These are phyloP conservation scores for Polyommatus iphigenia DNA, from an alignment of 2,888 invertebrate genomes.

Conservation along the genomic window DNA sequence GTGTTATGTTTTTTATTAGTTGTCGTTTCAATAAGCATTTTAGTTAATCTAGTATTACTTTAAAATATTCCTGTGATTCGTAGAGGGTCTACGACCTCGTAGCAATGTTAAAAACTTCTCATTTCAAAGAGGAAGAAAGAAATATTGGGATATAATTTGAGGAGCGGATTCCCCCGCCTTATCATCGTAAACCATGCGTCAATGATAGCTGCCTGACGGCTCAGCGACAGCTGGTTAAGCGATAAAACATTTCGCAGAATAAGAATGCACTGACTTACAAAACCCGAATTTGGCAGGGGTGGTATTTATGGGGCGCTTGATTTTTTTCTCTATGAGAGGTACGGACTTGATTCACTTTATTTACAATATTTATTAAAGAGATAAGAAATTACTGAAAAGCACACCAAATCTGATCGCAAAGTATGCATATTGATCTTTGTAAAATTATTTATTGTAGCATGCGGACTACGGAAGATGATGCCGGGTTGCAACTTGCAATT, in stretches of 20 bases:
- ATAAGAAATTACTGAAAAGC: no score
- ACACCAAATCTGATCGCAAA: neutral
- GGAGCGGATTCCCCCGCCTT: neutral
- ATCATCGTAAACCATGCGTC: constrained; percentile 8
- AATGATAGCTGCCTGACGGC: neutral
- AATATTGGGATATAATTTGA: neutral
- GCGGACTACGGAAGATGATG: no score
- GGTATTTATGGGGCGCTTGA: neutral
- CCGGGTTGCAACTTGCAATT: no score
- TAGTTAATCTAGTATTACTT: no score
- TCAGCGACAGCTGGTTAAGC: neutral
- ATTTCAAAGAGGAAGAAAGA: neutral
- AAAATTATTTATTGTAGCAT: neutral
- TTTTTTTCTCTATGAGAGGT: neutral
- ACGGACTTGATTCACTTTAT: neutral
- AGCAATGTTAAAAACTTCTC: neutral
- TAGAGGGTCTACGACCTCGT: neutral
- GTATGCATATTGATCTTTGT: neutral
- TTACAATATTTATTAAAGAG: neutral
- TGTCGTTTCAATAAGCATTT: no score
- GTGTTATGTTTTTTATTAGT: no score
- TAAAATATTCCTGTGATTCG: neutral
- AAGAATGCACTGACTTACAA: neutral
- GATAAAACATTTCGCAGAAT: neutral
- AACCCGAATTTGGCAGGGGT: neutral